A percentile compares a stretch with the other conserved stretches of the same genome.
phyloP scores from a whole-genome alignment of 2,113 vertebrate genomes.

The Garra rufa region DNA sequence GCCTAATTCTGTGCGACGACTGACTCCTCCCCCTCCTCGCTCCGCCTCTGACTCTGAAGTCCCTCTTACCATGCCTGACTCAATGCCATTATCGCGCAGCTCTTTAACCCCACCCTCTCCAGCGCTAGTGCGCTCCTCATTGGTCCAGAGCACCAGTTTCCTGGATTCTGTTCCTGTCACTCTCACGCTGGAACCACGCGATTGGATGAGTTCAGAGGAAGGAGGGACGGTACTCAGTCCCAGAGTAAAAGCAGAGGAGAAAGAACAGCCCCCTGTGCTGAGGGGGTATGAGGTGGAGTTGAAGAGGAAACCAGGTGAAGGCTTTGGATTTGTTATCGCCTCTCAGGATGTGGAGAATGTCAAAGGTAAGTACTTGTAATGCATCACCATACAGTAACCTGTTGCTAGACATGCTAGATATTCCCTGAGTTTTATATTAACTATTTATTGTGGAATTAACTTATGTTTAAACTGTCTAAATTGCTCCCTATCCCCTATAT shows the following conservation, averaged over 20 bases:
- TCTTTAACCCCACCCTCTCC: conserved; percentile 50
- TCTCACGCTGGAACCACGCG: conserved; percentile 75
- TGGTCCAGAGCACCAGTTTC: conserved; percentile 82
- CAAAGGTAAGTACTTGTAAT: conserved; percentile 66
- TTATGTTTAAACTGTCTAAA: no score
- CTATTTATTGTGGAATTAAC: neutral
- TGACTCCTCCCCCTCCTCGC: conserved; percentile 60
- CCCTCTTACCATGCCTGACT: conserved; percentile 24
- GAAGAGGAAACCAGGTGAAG: conserved; percentile 73
- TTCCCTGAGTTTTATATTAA: neutral
- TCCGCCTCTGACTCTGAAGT: conserved; percentile 53
- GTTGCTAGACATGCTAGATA: neutral
- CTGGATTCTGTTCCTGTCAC: conserved; percentile 80
- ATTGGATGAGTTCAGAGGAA: conserved; percentile 73
- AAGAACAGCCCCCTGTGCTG: conserved; percentile 21
- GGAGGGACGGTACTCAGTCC: conserved; percentile 58
- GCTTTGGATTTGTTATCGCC: conserved; percentile 80
- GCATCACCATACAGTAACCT: neutral
- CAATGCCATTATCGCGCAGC: conserved; percentile 29
- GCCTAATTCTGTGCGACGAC: conserved; percentile 66
- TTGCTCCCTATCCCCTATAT: no score
- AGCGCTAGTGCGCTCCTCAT: conserved; percentile 44
- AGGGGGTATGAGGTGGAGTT: conserved; percentile 75
- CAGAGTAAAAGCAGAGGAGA: conserved; percentile 48
- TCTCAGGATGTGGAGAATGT: conserved; percentile 73